A percentile compares a stretch with the other conserved stretches of the same genome.
phyloP scores from a whole-genome alignment of 2,113 vertebrate genomes.

The Oophaga pumilio region DNA sequence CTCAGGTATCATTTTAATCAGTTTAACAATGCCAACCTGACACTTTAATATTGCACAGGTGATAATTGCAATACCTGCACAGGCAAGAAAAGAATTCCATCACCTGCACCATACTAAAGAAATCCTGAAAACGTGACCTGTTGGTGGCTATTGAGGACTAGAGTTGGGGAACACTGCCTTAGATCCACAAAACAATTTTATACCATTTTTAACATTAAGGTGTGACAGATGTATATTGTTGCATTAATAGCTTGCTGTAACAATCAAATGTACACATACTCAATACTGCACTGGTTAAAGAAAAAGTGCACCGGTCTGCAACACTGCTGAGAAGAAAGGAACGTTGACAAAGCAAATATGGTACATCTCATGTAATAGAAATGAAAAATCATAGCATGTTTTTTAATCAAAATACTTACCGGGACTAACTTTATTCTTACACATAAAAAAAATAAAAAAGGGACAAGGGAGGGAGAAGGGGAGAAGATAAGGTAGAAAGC shows the following conservation, averaged over 20 bases:
- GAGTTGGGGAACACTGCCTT: neutral
- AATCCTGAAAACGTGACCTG: too few relatives aligned
- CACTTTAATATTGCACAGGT: too few relatives aligned
- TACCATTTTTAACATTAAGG: neutral
- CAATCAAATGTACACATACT: conserved; percentile 11
- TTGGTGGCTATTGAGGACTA: too few relatives aligned
- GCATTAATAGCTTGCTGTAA: conserved; percentile 29
- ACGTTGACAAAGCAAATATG: conserved; percentile 34
- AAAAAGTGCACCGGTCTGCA: conserved; percentile 36
- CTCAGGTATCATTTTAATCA: too few relatives aligned
- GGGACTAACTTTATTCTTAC: conserved; percentile 61
- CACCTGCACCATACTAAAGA: too few relatives aligned
- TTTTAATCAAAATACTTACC: conserved; percentile 73
- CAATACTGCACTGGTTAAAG: neutral
- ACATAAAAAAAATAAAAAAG: conserved; percentile 65
- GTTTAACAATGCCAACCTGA: too few relatives aligned
- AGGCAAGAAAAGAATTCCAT: too few relatives aligned
- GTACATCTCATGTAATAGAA: conserved; percentile 7
- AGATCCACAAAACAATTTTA: neutral
- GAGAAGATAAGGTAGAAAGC: conserved; percentile 76
- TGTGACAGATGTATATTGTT: neutral
- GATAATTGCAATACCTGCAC: too few relatives aligned
- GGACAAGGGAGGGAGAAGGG: conserved; percentile 65
- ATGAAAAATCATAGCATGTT: conserved; percentile 33
- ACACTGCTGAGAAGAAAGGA: conserved; percentile 9